Percentiles rank a stretch among this genome's conserved stretches.
Conservation (phyloP, 2,888 invertebrate species). For the Congeria kusceri region DNA sequence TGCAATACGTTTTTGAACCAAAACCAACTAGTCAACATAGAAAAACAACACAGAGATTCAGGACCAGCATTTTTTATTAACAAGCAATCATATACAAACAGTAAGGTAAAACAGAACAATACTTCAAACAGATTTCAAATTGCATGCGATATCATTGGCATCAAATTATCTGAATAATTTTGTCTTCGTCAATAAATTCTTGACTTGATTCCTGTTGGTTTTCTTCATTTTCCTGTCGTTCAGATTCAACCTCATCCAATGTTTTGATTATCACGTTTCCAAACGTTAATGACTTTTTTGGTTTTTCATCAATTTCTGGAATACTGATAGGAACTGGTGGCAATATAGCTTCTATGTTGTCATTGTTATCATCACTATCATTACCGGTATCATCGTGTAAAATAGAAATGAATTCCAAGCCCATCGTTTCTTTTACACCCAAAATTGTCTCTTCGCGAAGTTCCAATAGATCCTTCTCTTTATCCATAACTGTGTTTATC, state of each 20-base stretch:
- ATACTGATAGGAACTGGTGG: neutral
- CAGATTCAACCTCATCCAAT: conserved; percentile 15
- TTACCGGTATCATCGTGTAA: conserved; percentile 5
- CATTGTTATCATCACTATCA: no score
- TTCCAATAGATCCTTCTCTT: conserved; percentile 19
- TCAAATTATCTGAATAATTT: neutral
- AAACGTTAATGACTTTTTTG: conserved; percentile 12
- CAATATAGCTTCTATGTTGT: no score
- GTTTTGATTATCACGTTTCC: conserved; percentile 29
- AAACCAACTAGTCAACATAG: conserved; percentile 5
- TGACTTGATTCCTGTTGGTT: neutral
- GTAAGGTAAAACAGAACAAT: conserved; percentile 11
- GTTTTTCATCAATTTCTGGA: neutral
- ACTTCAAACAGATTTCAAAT: conserved; percentile 22
- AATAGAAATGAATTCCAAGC: conserved; percentile 17
- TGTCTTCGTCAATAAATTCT: neutral
- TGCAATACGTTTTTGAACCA: conserved; percentile 25
- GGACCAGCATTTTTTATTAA: conserved; percentile 14
- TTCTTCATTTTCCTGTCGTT: conserved; percentile 4
- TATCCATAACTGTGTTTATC: conserved; percentile 5
- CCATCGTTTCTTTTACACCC: conserved; percentile 25
- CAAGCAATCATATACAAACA: no score
- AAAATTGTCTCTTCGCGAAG: conserved; percentile 21
- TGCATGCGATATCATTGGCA: conserved; percentile 5
- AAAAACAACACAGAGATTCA: conserved; percentile 12